Percentiles rank a stretch among this genome's conserved stretches.
Evolutionary conservation across 2,113 vertebrate genomes (phyloP).

Genomic region (Phasianus colchicus): DNA sequence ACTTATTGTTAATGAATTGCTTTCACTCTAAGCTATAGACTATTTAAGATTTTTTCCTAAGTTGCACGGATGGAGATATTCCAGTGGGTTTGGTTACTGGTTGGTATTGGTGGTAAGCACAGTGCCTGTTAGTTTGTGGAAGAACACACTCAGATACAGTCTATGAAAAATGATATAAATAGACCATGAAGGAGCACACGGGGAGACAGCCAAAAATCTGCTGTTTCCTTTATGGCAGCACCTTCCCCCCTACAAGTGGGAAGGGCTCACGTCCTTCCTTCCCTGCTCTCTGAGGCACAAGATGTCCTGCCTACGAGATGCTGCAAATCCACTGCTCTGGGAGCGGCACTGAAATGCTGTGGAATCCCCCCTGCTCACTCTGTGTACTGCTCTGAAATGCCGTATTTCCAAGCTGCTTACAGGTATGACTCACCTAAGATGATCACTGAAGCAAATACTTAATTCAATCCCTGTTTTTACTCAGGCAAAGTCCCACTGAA

Average conservation of each 20-base stretch:
- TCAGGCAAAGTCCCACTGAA: background rate
- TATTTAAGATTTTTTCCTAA: background rate
- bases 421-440: background rate
- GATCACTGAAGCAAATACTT: background rate
- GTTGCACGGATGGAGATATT: background rate
- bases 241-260: background rate
- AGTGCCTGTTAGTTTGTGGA: background rate
- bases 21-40: background rate
- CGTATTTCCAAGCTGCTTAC: background rate
- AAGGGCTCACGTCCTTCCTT: background rate
- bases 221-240: background rate
- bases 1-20: constrained; percentile 2
- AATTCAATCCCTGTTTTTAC: background rate
- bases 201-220: background rate
- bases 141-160: background rate
- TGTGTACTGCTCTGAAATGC: background rate
- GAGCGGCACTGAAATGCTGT: background rate
- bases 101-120: background rate
- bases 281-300: no score
- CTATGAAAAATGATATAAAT: background rate
- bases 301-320: background rate
- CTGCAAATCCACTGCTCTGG: background rate
- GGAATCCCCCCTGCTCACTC: background rate
- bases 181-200: background rate
- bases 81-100: background rate